Evolutionary conservation across 2,113 vertebrate species (phyloP).

Genomic region (Heteronetta atricapilla): DNA sequence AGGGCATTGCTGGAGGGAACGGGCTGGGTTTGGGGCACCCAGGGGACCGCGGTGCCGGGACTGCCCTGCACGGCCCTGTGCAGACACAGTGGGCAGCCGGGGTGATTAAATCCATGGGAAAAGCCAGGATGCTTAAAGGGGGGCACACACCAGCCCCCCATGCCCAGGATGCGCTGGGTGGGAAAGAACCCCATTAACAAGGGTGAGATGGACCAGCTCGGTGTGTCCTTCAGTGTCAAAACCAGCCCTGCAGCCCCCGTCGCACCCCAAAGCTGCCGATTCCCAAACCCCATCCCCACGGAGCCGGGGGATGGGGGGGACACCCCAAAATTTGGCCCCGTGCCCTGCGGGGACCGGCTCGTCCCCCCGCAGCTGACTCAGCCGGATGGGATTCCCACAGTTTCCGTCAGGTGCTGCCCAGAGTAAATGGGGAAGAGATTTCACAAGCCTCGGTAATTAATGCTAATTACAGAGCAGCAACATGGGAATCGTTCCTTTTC

Average conservation of each 20-base stretch:
- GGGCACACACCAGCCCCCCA: too few species aligned
- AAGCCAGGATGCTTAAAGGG: too few species aligned
- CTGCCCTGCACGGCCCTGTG: not conserved
- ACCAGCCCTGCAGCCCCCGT: not conserved
- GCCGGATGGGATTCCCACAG: conserved; percentile 48
- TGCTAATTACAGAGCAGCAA: conserved; percentile 69
- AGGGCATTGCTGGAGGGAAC: not conserved
- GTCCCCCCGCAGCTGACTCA: conserved; percentile 36
- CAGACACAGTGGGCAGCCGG: not conserved
- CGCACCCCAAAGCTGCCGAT: too few species aligned
- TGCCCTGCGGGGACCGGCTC: not conserved
- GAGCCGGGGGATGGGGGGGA: not conserved
- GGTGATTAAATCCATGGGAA: not conserved
- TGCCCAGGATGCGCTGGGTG: too few species aligned
- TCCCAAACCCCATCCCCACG: not conserved
- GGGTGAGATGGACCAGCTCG: not conserved
- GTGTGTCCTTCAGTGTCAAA: not conserved
- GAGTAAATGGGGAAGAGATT: conserved; percentile 53
- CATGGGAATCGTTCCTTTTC: conserved; percentile 65
- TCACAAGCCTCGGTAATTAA: conserved; percentile 66
- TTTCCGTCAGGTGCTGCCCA: conserved; percentile 46
- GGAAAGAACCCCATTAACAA: not conserved
- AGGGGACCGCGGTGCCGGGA: not conserved
- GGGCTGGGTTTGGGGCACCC: not conserved
- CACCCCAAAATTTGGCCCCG: not conserved